Percentiles rank a stretch among this genome's conserved stretches.
phyloP scores from a whole-genome alignment of 2,888 invertebrate genomes.

The Eucriotettix oculatus region DNA sequence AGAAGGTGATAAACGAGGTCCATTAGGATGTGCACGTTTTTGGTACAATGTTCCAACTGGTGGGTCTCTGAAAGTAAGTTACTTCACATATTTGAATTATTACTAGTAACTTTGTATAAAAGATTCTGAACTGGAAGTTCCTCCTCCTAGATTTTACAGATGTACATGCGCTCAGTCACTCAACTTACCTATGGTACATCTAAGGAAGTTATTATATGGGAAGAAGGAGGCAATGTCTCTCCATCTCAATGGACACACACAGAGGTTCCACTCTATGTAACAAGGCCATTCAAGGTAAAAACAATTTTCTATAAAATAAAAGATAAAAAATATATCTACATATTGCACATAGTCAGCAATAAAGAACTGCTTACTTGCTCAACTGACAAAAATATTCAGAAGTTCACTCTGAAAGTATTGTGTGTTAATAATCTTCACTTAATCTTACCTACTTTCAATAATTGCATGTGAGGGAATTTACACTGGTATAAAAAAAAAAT shows the following conservation, averaged over 20 bases:
- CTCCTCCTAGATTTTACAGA: neutral
- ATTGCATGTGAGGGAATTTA: too few species aligned
- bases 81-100: too few species aligned
- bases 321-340: too few species aligned
- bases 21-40: conserved; percentile 17
- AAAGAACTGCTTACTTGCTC: too few species aligned
- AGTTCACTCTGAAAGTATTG: too few species aligned
- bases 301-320: too few species aligned
- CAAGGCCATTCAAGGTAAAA: neutral
- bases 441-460: too few species aligned
- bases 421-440: too few species aligned
- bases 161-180: neutral
- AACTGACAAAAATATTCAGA: too few species aligned
- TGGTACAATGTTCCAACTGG: conserved; percentile 5
- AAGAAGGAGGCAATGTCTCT: neutral
- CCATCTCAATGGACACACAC: neutral
- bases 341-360: too few species aligned
- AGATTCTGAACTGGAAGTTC: neutral
- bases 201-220: neutral
- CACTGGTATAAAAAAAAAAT: too few species aligned
- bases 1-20: conserved; percentile 9
- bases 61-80: neutral
- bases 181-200: neutral
- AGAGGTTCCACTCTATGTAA: neutral
- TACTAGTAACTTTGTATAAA: too few species aligned